A percentile compares a stretch with the other conserved stretches of the same genome.
Conservation (phyloP, 2,113 vertebrate species). For the Phasianus colchicus region DNA sequence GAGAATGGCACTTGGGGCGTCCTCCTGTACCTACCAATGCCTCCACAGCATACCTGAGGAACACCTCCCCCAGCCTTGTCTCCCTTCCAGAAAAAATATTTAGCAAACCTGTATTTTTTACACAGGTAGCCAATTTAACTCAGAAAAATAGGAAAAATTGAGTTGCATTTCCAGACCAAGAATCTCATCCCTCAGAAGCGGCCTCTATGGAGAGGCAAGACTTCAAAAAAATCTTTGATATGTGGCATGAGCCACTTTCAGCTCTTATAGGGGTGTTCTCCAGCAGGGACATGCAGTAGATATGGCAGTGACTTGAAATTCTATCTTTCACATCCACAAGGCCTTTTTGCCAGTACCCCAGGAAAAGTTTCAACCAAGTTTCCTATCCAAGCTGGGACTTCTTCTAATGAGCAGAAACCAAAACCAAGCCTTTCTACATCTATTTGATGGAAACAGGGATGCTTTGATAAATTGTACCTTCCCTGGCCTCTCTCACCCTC, state of each 20-base stretch:
- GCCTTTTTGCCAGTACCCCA: background rate
- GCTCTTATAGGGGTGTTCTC: background rate
- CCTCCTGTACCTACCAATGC: background rate
- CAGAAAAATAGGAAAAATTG: background rate
- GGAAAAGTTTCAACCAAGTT: background rate
- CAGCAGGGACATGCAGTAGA: background rate
- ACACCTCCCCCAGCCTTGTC: background rate
- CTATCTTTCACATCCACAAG: background rate
- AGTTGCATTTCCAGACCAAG: background rate
- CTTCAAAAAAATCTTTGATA: background rate
- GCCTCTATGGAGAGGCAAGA: background rate
- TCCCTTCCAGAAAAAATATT: background rate
- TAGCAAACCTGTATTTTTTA: background rate
- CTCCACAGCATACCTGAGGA: accelerated
- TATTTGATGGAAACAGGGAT: background rate
- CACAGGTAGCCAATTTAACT: background rate
- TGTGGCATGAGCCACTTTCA: background rate
- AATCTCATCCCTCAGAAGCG: background rate
- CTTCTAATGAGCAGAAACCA: background rate
- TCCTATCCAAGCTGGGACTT: background rate
- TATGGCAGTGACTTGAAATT: background rate
- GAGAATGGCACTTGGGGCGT: background rate
- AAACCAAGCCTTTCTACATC: background rate
- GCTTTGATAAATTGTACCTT: background rate
- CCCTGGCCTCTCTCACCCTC: background rate